These are phyloP conservation scores for Rhingia rostrata DNA, from an alignment of 2,888 invertebrate species.

Conservation along the genomic window DNA sequence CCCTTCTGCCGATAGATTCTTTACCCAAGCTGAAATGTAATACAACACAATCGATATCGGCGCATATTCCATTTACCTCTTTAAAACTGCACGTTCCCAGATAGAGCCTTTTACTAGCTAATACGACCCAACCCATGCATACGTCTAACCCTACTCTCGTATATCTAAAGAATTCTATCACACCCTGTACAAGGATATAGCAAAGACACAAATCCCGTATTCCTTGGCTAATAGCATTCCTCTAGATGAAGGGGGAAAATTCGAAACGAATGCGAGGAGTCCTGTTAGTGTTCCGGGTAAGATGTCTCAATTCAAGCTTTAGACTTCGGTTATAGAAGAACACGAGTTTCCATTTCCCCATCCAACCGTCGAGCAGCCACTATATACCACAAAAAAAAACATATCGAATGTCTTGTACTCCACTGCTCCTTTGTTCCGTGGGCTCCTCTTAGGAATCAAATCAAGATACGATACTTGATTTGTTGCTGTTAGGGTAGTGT, in stretches of 20 bases:
- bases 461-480: constrained; percentile 62
- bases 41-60: too few species aligned
- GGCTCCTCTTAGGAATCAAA: constrained; percentile 30
- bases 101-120: background rate
- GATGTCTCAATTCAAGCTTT: constrained; percentile 62
- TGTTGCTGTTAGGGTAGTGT: constrained; percentile 47
- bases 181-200: constrained; percentile 37
- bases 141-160: background rate
- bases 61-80: too few species aligned
- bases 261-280: constrained; percentile 22
- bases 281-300: constrained; percentile 40
- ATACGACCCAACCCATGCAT: constrained; percentile 33
- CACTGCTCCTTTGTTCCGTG: constrained; percentile 7
- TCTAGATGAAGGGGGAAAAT: constrained; percentile 34
- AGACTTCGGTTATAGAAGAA: constrained; percentile 21
- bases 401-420: constrained; percentile 33
- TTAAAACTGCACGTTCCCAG: too few species aligned
- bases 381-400: constrained; percentile 37
- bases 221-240: constrained; percentile 51
- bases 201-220: constrained; percentile 51
- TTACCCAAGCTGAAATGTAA: too few species aligned
- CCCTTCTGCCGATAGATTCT: too few species aligned
- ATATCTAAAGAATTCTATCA: constrained; percentile 23
- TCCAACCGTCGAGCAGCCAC: constrained; percentile 54
- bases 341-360: background rate